Percentiles rank a stretch among this genome's conserved stretches.
Conservation (phyloP, 2,113 vertebrate genomes). For the Talpa occidentalis region DNA sequence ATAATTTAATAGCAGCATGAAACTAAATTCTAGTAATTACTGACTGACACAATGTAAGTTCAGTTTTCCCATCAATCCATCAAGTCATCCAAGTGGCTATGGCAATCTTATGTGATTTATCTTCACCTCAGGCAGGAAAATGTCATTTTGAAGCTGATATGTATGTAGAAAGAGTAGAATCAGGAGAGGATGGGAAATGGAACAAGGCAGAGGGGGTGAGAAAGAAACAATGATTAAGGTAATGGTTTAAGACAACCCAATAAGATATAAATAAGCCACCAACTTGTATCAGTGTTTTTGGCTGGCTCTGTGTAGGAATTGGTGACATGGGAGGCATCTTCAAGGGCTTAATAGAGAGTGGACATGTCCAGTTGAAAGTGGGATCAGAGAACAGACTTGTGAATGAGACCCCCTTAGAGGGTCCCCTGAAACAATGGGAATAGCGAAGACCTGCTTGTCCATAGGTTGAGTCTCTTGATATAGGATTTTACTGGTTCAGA, state of each 20-base stretch:
- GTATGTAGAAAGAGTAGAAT: not conserved
- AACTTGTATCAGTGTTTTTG: no score
- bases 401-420: not conserved
- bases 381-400: not conserved
- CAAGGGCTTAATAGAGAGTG: no score
- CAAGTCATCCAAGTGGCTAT: not conserved
- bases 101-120: not conserved
- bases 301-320: not conserved
- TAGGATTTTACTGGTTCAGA: not conserved
- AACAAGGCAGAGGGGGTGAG: not conserved
- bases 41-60: not conserved
- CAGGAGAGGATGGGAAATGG: not conserved
- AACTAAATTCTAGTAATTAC: not conserved
- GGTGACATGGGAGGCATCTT: not conserved
- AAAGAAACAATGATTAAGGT: not conserved
- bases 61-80: not conserved
- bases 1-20: not conserved
- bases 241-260: not conserved
- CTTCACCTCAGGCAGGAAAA: not conserved
- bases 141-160: not conserved
- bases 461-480: not conserved
- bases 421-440: not conserved
- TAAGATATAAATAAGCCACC: not conserved
- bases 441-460: not conserved
- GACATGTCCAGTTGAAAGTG: no score